Evolutionary conservation across 2,113 vertebrate genomes (phyloP).

Genomic region (Tichodroma muraria): DNA sequence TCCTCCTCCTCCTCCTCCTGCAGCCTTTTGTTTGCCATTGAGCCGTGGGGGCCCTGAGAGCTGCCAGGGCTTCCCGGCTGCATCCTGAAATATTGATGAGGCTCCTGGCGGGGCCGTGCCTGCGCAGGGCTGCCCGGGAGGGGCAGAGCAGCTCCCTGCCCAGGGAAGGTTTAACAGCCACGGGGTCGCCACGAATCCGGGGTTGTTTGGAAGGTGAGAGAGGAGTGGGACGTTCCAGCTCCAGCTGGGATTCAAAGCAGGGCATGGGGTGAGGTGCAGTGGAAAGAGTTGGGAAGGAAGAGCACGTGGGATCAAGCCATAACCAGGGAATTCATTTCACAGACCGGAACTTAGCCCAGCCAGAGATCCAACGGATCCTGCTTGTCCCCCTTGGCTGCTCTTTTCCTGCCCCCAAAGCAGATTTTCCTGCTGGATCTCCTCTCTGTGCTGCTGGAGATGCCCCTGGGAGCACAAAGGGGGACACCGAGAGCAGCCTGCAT

Average conservation of each 20-base stretch:
- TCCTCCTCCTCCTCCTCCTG: not conserved
- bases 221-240: not conserved
- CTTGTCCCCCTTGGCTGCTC: not conserved
- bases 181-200: rapidly evolving
- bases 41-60: not conserved
- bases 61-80: slow-evolving; percentile 14
- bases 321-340: not conserved
- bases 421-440: not conserved
- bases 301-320: not conserved
- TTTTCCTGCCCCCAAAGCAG: not conserved
- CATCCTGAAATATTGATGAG: slow-evolving; percentile 10
- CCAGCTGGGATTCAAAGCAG: not conserved
- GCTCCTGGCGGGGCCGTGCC: not conserved
- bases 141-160: not conserved
- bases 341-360: not conserved
- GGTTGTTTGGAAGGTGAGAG: rapidly evolving
- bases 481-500: not conserved
- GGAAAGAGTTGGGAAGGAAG: not conserved
- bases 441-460: not conserved
- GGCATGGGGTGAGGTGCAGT: not conserved
- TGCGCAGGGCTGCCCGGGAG: rapidly evolving
- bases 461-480: not conserved
- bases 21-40: slow-evolving; percentile 13
- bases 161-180: not conserved
- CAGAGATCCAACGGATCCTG: not conserved